Base-by-base conservation (phyloP, 2,113 vertebrate species). In the Gymnarchus niloticus region DNA sequence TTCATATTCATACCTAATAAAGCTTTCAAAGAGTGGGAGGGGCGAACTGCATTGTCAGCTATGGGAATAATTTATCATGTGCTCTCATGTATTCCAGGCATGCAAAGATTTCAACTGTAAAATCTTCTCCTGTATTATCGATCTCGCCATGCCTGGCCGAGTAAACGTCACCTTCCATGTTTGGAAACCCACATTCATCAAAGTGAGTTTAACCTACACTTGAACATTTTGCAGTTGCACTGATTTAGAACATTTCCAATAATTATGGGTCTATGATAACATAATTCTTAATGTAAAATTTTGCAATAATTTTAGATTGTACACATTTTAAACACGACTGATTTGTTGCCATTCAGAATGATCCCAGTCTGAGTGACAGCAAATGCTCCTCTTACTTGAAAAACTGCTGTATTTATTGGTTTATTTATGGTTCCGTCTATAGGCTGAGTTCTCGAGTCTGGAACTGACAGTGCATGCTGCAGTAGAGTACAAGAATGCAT, bases 101-200 rank as follows among this genome's bases (percentile, higher is more conserved):
- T 98, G 96, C 91, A 91, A 92, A 69, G 89, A 92, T 0, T 91
- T 92, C 49, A 56, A 83, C 6, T 95, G 94, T 87, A 90, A 89
- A 1, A 93, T 92, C 0, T 94, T 99, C 78, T 90, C 41, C 1
- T 99, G 98, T 89, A 88, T 83, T 17, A 88, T 98, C 86, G 87
- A 92, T 0, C 92, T 95, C 17, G 94, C 92, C 7, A 90, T 92
- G 0, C 0, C 86, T 12, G 96, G 93, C 87, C 94, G 97, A 77
- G 94, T 99, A 85, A 98, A 99, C 25, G 84, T 97, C 69, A 97
- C 95, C 0, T 92, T 99, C 88, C 91, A 95, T 90, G 91, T 99
- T 85, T 99, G 98, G 98, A 97, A 96, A 84, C 95, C 95, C 37
- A 98, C 98, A 0, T 98, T 99, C 87, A 94, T 98, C 88, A 95